Evolutionary conservation across 92 coral and sea anemone genomes (phyloP).

Genomic region (Palythoa caribaeorum): DNA sequence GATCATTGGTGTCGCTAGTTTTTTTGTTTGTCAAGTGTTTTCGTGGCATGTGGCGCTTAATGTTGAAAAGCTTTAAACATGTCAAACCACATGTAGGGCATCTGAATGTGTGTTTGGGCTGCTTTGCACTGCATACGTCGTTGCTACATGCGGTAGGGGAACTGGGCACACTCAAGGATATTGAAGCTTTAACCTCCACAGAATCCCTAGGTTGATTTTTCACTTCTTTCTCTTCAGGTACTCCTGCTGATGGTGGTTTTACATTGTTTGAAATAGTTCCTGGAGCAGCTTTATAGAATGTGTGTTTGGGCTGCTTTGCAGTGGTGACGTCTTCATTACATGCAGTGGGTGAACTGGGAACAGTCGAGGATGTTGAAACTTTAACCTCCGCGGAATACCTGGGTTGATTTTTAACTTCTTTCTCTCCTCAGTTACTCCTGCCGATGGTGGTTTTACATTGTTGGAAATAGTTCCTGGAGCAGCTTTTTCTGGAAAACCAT

Average conservation of each 20-base stretch:
- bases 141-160: neutral
- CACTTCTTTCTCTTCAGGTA: neutral
- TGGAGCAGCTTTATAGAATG: no score
- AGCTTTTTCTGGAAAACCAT: neutral
- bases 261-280: neutral
- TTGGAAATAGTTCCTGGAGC: neutral
- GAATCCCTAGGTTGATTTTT: neutral
- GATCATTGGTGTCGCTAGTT: neutral
- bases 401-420: no score
- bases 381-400: no score
- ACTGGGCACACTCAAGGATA: neutral
- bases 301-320: no score
- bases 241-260: neutral
- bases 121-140: neutral
- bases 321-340: no score
- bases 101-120: neutral
- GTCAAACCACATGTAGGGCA: neutral
- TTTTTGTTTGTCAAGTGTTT: neutral
- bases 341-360: no score
- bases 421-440: no score
- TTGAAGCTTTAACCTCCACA: neutral
- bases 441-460: neutral
- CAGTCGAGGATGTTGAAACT: no score
- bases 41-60: slow-evolving; percentile 12
- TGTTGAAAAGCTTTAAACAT: neutral